Conservation (phyloP, 1,140 invertebrate genomes). For the Lysiphlebus fabarum region DNA sequence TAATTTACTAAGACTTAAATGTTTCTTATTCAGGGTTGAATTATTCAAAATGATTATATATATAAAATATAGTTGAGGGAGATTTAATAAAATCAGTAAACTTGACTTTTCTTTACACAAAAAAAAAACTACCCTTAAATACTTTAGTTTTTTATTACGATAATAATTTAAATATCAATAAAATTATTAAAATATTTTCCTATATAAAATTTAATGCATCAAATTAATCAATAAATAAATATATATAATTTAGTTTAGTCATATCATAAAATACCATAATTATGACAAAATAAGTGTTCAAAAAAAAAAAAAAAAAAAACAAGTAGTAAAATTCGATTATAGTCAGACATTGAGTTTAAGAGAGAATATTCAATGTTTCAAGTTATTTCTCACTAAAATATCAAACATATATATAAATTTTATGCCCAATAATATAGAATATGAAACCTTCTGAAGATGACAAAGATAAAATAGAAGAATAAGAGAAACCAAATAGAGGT, state of each 20-base stretch:
- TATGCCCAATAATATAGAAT: too few species aligned
- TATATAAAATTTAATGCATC: too few species aligned
- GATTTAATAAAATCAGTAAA: too few species aligned
- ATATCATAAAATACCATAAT: too few species aligned
- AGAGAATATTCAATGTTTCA: not conserved
- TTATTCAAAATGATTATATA: constrained; percentile 8
- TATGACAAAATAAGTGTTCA: too few species aligned
- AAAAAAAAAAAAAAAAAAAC: constrained; percentile 26
- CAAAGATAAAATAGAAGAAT: not conserved
- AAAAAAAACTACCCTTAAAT: too few species aligned
- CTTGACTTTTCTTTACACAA: too few species aligned
- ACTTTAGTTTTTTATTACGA: not conserved
- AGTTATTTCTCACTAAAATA: too few species aligned
- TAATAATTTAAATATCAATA: not conserved
- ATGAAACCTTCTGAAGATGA: not conserved
- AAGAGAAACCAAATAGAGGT: constrained; percentile 21
- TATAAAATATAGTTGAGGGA: not conserved
- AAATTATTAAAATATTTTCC: too few species aligned
- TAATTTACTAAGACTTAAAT: not conserved
- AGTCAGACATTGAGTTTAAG: constrained; percentile 26
- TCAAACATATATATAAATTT: too few species aligned
- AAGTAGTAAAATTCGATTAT: constrained; percentile 16
- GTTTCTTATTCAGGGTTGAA: not conserved
- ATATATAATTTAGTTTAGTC: too few species aligned
- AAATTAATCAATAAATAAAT: too few species aligned